Evolutionary conservation across 1,140 invertebrate genomes (phyloP).

Genomic region (Cydia strobilella): DNA sequence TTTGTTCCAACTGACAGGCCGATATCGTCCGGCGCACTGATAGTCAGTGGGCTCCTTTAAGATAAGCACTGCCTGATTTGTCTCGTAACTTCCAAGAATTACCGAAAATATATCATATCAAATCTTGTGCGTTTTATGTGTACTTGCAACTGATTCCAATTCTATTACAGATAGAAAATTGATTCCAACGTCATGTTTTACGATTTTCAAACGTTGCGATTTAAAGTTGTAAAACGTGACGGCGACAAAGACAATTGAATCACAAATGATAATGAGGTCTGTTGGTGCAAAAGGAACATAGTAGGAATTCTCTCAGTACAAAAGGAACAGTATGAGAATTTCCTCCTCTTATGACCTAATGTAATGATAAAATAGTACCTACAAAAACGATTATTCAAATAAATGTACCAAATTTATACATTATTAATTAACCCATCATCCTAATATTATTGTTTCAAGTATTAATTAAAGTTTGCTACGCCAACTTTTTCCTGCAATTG

Average conservation of each 20-base stretch:
- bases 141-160: neutral
- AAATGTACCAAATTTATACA: neutral
- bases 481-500: slow-evolving; percentile 5
- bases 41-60: too few species aligned
- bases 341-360: neutral
- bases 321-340: too few species aligned
- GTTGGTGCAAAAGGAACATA: too few species aligned
- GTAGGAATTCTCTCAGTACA: neutral
- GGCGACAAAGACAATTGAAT: neutral
- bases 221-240: slow-evolving; percentile 2
- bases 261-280: too few species aligned
- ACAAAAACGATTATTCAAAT: neutral
- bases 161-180: neutral
- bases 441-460: neutral
- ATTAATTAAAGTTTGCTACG: slow-evolving; percentile 17
- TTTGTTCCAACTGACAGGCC: too few species aligned
- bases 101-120: too few species aligned
- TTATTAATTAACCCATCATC: neutral
- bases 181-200: neutral
- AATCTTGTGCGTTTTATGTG: too few species aligned
- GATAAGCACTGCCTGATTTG: too few species aligned
- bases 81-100: too few species aligned
- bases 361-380: neutral
- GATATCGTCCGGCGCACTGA: too few species aligned
- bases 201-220: neutral